These are phyloP conservation scores for Drosophila tripunctata DNA, from an alignment of 2,888 invertebrate genomes.

Conservation along the genomic window DNA sequence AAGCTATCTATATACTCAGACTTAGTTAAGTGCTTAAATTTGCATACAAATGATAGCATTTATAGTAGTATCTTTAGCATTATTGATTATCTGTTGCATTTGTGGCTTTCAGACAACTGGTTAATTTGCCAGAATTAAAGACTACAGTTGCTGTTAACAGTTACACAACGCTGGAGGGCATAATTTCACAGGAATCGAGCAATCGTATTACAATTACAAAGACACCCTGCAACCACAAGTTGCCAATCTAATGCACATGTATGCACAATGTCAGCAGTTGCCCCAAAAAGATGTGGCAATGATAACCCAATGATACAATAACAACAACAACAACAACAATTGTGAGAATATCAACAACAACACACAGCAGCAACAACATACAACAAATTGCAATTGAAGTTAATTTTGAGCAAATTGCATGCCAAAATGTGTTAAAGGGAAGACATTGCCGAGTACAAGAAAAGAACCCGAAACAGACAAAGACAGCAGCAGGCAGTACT, in stretches of 20 bases:
- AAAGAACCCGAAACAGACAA: not conserved
- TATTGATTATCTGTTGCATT: slow-evolving; percentile 9
- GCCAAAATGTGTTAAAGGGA: slow-evolving; percentile 84
- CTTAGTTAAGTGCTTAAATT: not conserved
- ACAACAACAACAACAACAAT: slow-evolving; percentile 42
- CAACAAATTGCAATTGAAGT: slow-evolving; percentile 82
- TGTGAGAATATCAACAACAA: slow-evolving; percentile 30
- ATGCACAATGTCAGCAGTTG: slow-evolving; percentile 59
- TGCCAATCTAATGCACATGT: slow-evolving; percentile 64
- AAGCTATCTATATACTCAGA: not conserved
- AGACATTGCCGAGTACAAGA: slow-evolving; percentile 56
- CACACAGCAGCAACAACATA: slow-evolving; percentile 41
- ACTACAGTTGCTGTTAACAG: slow-evolving; percentile 70
- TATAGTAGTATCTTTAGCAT: not conserved
- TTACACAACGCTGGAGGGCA: slow-evolving; percentile 45
- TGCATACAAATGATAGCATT: not conserved
- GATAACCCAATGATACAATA: slow-evolving; percentile 50
- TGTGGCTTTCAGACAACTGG: slow-evolving; percentile 1
- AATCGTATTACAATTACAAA: slow-evolving; percentile 56
- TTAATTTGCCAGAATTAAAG: slow-evolving; percentile 11
- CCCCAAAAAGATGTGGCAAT: slow-evolving; percentile 56
- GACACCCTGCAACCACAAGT: slow-evolving; percentile 36
- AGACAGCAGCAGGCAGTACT: not conserved
- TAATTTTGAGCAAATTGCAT: slow-evolving; percentile 84
- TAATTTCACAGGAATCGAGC: slow-evolving; percentile 29